Evolutionary conservation across 1,140 invertebrate genomes (phyloP).

Genomic region (Atta texana): DNA sequence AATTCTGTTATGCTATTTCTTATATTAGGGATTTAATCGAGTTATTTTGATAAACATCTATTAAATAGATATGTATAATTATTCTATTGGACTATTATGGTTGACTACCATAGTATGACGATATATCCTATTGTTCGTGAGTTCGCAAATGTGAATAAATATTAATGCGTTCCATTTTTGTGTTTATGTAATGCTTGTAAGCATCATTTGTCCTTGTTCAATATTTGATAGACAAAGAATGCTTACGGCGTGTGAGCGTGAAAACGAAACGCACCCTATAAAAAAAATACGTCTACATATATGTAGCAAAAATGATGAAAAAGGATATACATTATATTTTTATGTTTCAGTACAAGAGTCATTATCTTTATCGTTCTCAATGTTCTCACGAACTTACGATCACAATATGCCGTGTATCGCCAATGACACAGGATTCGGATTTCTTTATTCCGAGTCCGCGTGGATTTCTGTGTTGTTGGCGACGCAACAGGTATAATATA

Average conservation of each 20-base stretch:
- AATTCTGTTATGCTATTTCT: background rate
- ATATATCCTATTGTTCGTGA: background rate
- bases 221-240: no score
- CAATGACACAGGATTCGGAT: no score
- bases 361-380: background rate
- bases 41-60: constrained; percentile 2
- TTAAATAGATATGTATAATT: constrained; percentile 26
- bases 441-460: no score
- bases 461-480: no score
- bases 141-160: background rate
- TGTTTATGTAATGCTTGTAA: no score
- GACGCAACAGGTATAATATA: background rate
- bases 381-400: constrained; percentile 1
- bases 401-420: background rate
- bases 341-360: background rate
- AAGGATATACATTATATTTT: background rate
- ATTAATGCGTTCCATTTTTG: background rate
- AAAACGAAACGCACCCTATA: no score
- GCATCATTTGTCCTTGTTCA: no score
- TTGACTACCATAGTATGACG: background rate
- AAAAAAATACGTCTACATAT: background rate
- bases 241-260: no score
- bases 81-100: background rate
- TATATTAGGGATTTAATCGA: constrained; percentile 1
- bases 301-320: background rate